Conservation (phyloP, 2,888 invertebrate genomes). For the Limnephilus auricula region DNA sequence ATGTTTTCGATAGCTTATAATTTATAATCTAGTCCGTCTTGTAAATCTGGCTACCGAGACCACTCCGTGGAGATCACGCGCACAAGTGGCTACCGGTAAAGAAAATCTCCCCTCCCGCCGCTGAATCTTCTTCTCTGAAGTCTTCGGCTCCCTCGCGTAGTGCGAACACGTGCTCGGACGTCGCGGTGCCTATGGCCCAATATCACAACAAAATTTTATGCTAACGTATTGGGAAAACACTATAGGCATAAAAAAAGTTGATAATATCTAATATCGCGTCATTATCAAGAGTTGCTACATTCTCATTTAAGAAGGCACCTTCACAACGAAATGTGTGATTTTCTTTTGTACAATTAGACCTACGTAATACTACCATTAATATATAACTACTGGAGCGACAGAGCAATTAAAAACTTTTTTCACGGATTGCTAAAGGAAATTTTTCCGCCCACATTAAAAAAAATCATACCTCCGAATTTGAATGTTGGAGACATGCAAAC, state of each 20-base stretch:
- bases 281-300: neutral
- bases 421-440: no score
- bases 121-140: neutral
- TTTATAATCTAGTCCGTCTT: neutral
- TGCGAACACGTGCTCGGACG: neutral
- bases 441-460: no score
- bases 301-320: neutral
- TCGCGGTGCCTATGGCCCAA: neutral
- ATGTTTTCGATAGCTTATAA: neutral
- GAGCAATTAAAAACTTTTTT: no score
- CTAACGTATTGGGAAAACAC: neutral
- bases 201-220: neutral
- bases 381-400: no score
- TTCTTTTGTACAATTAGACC: no score
- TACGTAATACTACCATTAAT: no score
- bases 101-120: neutral
- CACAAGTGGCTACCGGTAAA: neutral
- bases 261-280: neutral
- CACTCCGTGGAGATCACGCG: neutral
- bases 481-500: no score
- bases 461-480: no score
- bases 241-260: neutral
- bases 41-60: neutral
- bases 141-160: neutral
- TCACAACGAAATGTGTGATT: neutral